Percentiles rank a stretch among this genome's conserved stretches.
Conservation (phyloP, 2,797 vertebrate genomes). For the Rousettus madagascariensis region DNA sequence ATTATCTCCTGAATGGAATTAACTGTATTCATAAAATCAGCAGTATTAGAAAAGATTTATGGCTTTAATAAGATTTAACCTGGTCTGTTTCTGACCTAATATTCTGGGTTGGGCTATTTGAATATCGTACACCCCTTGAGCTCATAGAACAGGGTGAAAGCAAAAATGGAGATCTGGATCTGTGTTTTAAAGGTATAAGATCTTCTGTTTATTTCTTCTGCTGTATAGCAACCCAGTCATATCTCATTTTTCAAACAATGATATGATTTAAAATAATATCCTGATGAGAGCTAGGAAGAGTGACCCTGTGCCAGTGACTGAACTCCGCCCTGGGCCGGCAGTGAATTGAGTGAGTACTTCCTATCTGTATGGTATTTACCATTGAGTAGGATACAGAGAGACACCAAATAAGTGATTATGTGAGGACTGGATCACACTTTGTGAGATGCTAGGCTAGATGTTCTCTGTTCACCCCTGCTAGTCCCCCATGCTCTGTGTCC, state of each 20-base stretch:
- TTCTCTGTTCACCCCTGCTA: not conserved
- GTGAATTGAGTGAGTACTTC: not conserved
- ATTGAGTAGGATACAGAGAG: not conserved
- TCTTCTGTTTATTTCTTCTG: not conserved
- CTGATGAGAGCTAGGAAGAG: not conserved
- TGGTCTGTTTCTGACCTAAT: not conserved
- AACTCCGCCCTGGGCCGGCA: not conserved
- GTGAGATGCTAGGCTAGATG: not conserved
- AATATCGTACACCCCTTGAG: not conserved
- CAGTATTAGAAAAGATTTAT: slow-evolving; percentile 22
- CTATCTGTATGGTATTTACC: not conserved
- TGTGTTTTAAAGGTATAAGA: not conserved
- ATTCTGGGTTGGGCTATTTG: not conserved
- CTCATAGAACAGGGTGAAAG: not conserved
- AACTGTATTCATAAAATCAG: slow-evolving; percentile 28
- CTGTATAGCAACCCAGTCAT: not conserved
- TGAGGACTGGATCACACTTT: not conserved
- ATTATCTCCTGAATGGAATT: slow-evolving; percentile 51
- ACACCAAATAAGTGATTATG: not conserved
- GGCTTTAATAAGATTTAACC: slow-evolving; percentile 28
- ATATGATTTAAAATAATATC: not conserved
- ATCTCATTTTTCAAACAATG: slow-evolving; percentile 17
- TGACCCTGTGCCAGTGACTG: not conserved
- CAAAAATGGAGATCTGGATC: not conserved
- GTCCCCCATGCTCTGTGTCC: not conserved